Conservation (phyloP, 2,888 invertebrate genomes). For the Harpalus rubripes region DNA sequence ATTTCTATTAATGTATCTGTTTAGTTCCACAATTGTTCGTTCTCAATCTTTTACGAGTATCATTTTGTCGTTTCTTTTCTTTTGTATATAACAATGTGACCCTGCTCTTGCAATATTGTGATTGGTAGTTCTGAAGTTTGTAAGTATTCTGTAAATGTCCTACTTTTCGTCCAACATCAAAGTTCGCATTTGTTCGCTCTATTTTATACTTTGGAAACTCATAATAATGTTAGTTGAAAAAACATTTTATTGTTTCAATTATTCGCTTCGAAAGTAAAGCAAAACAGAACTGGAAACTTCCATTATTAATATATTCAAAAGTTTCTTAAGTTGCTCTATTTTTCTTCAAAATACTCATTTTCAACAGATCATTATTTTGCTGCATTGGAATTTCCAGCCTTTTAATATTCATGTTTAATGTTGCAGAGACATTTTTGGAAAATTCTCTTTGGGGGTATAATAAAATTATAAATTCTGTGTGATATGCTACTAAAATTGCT, state of each 20-base stretch:
- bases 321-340: constrained; percentile 25
- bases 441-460: constrained; percentile 3
- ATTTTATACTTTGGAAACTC: constrained; percentile 24
- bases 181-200: constrained; percentile 7
- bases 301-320: constrained; percentile 17
- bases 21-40: too few species aligned
- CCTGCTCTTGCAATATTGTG: not conserved
- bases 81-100: not conserved
- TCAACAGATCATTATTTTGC: constrained; percentile 9
- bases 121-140: constrained; percentile 1
- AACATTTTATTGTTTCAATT: constrained; percentile 41
- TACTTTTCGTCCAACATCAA: constrained; percentile 19
- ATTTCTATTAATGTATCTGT: too few species aligned
- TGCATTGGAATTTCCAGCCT: not conserved
- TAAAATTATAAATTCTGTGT: constrained; percentile 38
- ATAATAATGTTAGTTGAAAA: constrained; percentile 41
- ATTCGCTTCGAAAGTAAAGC: constrained; percentile 23
- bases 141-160: constrained; percentile 10
- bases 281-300: constrained; percentile 27
- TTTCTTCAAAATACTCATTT: constrained; percentile 1
- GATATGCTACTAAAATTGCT: constrained; percentile 12
- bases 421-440: not conserved
- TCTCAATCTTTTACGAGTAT: too few species aligned
- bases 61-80: not conserved
- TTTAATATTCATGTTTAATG: not conserved